Percentiles rank a stretch among this genome's conserved stretches.
phyloP scores from a whole-genome alignment of 2,888 invertebrate genomes.

The Orthonevra nobilis region DNA sequence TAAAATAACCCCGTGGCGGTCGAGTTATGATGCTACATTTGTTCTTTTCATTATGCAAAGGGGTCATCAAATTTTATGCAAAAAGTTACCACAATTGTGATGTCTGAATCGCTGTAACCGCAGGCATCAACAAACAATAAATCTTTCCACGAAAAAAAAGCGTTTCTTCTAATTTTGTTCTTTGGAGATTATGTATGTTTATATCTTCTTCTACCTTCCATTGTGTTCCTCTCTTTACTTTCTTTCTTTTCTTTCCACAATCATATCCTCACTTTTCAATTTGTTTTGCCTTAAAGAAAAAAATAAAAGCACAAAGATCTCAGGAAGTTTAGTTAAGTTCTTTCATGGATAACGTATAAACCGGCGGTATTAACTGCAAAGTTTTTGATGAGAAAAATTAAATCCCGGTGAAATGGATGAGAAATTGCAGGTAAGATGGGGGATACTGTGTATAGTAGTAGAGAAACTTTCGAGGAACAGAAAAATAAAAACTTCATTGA shows the following conservation, averaged over 20 bases:
- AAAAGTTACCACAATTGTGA: too few species aligned
- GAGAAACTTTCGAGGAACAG: too few species aligned
- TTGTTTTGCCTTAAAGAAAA: background rate
- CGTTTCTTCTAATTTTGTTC: conserved; percentile 1
- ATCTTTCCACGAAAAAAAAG: conserved; percentile 31
- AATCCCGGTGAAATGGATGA: conserved; percentile 8
- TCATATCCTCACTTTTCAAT: conserved; percentile 18
- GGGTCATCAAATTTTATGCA: too few species aligned
- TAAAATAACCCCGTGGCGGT: too few species aligned
- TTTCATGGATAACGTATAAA: background rate
- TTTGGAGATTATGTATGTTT: too few species aligned
- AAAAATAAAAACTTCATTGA: too few species aligned
- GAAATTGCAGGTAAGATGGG: background rate
- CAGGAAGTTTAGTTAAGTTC: conserved; percentile 19
- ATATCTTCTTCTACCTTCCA: too few species aligned
- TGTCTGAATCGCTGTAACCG: too few species aligned
- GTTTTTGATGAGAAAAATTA: conserved; percentile 37
- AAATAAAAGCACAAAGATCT: background rate
- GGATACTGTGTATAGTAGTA: too few species aligned
- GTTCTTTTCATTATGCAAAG: too few species aligned
- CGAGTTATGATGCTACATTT: too few species aligned
- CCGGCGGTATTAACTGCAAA: conserved; percentile 2
- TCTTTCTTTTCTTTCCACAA: conserved; percentile 20
- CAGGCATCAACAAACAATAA: too few species aligned
- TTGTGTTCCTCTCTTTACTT: background rate